Evolutionary conservation across 2,113 vertebrate species (phyloP), one percentile per base, ranked within the genome.

Genomic region (Hemibagrus wyckioides): DNA sequence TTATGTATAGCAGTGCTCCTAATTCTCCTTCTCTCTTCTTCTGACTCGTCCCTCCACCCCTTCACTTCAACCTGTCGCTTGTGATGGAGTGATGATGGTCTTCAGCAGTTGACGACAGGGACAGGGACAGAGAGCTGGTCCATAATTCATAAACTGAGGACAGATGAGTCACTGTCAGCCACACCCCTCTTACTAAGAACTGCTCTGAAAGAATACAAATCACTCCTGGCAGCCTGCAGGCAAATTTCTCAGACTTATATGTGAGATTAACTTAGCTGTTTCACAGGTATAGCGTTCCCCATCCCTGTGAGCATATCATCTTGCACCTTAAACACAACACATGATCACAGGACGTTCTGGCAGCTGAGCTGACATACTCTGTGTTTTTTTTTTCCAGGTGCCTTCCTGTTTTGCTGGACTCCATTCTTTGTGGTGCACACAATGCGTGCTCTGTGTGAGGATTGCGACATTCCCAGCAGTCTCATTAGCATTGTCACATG

Each of bases 371-470:
- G 50, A 44, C 30, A 56, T 75, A 33, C 36, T 6, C 28, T 80
- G n/a, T 77, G 41, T 11, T 13, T 88, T 54, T 54, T 54, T 2
- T 82, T 75, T 50, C 65, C 92, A 99, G 97, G 97, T 90, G 95
- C 93, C 91, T 99, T 99, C 92, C 95, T 99, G 91, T 94, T 98
- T 90, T 99, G 98, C 94, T 99, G 98, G 97, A 99, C 97, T 0
- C 97, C 98, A 0, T 99, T 99, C 93, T 99, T 99, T 41, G 97
- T 98, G 87, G 97, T 99, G 4, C 97, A 99, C 95, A 96, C 96
- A 6, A 94, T 96, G 75, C 93, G 96, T 63, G 97, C 95, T 1
- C 94, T 96, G 79, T 99, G 98, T 65, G 93, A 93, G 9, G 90
- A 95, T 84, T 99, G 98, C 88, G 8, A 92, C 33, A 90, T 98